Conservation (phyloP, 2,113 vertebrate genomes). For the Puffinus mauretanicus region DNA sequence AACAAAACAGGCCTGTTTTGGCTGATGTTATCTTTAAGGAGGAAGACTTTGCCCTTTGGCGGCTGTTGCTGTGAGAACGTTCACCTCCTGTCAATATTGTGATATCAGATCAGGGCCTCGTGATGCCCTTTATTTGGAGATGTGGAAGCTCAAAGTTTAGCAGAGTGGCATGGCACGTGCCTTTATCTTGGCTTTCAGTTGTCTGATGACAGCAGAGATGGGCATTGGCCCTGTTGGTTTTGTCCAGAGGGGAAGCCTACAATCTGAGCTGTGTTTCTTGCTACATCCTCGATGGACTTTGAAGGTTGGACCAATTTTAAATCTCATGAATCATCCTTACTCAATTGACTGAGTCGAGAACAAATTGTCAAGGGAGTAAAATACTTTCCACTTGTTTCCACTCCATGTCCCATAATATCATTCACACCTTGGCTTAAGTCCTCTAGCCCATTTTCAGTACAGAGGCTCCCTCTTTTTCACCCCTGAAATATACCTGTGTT, state of each 20-base stretch:
- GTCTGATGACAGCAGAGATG: not conserved
- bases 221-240: not conserved
- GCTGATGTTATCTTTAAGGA: not conserved
- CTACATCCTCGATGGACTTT: not conserved
- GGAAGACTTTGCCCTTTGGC: not conserved
- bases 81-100: not conserved
- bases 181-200: not conserved
- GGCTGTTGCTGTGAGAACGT: not conserved
- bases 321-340: not conserved
- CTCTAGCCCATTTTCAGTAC: not conserved
- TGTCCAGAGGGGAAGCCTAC: not conserved
- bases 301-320: not conserved
- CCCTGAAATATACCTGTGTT: not conserved
- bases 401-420: not conserved
- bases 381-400: not conserved
- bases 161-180: not conserved
- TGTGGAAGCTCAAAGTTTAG: not conserved
- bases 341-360: not conserved
- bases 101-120: not conserved
- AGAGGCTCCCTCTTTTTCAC: not conserved
- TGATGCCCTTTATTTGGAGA: not conserved
- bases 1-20: not conserved
- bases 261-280: not conserved
- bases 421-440: not conserved
- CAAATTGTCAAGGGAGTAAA: not conserved